These are phyloP conservation scores for Campylorhamphus procurvoides DNA, from an alignment of 2,113 vertebrate genomes.

Conservation along the genomic window DNA sequence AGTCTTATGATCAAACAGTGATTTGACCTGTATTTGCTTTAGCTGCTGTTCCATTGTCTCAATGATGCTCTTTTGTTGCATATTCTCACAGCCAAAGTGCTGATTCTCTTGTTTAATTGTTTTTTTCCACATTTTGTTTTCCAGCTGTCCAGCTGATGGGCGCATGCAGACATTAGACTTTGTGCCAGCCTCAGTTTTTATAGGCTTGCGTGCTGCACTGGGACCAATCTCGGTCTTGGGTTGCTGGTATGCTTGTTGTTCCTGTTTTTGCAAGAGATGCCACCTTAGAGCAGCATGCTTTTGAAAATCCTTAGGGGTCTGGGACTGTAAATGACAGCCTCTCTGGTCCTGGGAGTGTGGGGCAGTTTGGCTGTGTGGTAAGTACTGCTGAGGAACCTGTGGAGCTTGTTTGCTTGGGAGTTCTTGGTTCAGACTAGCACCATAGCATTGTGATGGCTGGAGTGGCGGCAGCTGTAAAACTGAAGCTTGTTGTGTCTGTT, in stretches of 20 bases:
- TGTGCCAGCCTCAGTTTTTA: slow-evolving; percentile 84
- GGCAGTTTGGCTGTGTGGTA: slow-evolving; percentile 70
- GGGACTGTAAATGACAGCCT: slow-evolving; percentile 53
- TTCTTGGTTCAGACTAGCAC: slow-evolving; percentile 53
- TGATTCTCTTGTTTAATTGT: slow-evolving; percentile 86
- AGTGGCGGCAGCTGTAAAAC: slow-evolving; percentile 32
- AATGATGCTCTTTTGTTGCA: slow-evolving; percentile 85
- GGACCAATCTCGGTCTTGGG: slow-evolving; percentile 64
- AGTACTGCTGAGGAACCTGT: slow-evolving; percentile 69
- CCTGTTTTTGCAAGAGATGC: slow-evolving; percentile 89
- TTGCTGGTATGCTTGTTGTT: slow-evolving; percentile 79
- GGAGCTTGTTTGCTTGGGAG: slow-evolving; percentile 14
- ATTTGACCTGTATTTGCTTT: slow-evolving; percentile 88
- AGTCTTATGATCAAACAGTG: slow-evolving; percentile 89
- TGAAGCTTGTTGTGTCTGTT: slow-evolving; percentile 52
- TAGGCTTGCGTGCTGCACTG: slow-evolving; percentile 65
- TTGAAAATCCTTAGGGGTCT: slow-evolving; percentile 81
- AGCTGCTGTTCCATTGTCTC: slow-evolving; percentile 95
- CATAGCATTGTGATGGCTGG: slow-evolving; percentile 69
- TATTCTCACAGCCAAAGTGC: slow-evolving; percentile 73
- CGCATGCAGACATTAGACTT: slow-evolving; percentile 74
- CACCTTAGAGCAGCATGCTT: slow-evolving; percentile 88
- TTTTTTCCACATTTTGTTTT: slow-evolving; percentile 74
- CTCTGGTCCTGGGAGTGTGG: slow-evolving; percentile 71
- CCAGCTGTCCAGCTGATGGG: slow-evolving; percentile 59